Conservation (phyloP, 2,888 invertebrate genomes). For the Caenorhabditis zanzibari region DNA sequence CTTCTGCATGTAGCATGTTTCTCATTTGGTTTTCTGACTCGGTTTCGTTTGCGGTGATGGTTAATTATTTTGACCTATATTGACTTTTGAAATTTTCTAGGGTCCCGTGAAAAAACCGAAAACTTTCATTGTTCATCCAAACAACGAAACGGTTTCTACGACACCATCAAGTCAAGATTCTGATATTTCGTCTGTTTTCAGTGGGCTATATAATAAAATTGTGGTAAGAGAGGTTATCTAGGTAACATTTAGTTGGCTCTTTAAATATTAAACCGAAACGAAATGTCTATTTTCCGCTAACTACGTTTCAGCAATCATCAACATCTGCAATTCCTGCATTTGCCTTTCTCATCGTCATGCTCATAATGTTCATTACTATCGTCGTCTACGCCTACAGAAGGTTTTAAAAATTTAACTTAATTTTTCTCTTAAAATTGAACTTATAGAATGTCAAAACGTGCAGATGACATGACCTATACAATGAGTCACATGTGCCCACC, state of each 20-base stretch:
- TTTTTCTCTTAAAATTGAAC: background rate
- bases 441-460: constrained; percentile 54
- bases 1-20: constrained; percentile 34
- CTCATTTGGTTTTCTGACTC: constrained; percentile 1
- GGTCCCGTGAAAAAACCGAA: constrained; percentile 39
- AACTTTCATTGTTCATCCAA: constrained; percentile 22
- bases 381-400: constrained; percentile 64
- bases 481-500: constrained; percentile 66
- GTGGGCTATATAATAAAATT: constrained; percentile 52
- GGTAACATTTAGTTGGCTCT: background rate
- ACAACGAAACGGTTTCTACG: constrained; percentile 19
- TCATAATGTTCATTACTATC: constrained; percentile 61
- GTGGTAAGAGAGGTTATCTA: constrained; percentile 39
- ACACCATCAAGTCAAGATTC: constrained; percentile 29
- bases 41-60: constrained; percentile 55
- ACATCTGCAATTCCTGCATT: constrained; percentile 60
- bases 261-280: background rate
- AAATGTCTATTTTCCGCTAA: background rate
- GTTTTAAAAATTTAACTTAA: background rate
- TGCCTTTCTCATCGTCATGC: constrained; percentile 59
- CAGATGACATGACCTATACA: constrained; percentile 63
- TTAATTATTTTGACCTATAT: background rate
- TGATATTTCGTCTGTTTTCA: constrained; percentile 43
- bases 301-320: constrained; percentile 43
- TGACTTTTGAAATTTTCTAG: constrained; percentile 31